Percentiles rank a stretch among this genome's conserved stretches.
Conservation (phyloP, 2,113 vertebrate genomes). For the Corapipo altera region DNA sequence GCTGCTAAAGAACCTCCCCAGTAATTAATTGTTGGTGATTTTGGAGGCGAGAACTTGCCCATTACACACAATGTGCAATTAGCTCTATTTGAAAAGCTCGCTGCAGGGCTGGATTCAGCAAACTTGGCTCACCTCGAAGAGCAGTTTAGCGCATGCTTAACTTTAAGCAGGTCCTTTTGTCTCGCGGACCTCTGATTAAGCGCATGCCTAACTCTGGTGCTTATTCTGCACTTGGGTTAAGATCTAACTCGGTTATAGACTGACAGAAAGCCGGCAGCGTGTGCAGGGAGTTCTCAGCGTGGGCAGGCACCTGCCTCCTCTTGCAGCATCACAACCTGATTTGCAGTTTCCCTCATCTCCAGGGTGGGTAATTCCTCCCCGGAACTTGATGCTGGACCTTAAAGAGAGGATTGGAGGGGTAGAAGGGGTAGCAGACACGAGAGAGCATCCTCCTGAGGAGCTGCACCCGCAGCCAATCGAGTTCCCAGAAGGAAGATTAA, state of each 20-base stretch:
- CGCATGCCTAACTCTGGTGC: neutral
- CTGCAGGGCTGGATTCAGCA: neutral
- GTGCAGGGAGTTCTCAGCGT: accelerated
- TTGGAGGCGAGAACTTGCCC: neutral
- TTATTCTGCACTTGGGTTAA: neutral
- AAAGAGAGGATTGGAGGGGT: neutral
- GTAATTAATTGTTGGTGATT: neutral
- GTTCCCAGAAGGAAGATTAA: neutral
- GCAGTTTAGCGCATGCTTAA: neutral
- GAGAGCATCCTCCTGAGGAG: neutral
- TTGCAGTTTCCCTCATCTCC: neutral
- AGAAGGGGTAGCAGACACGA: neutral
- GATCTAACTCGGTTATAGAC: neutral
- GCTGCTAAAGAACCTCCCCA: neutral
- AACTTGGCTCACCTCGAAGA: accelerated
- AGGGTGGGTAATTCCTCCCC: accelerated
- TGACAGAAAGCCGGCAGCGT: neutral
- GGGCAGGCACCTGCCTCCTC: neutral
- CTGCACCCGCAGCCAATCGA: neutral
- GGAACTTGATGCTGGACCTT: neutral
- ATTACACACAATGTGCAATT: neutral
- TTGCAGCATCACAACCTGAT: accelerated
- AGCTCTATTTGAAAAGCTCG: neutral
- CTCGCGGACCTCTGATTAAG: neutral
- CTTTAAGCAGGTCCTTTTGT: neutral